Percentiles rank a stretch among this genome's conserved stretches.
phyloP scores from a whole-genome alignment of 2,888 invertebrate genomes.

The Creontiades dilutus region DNA sequence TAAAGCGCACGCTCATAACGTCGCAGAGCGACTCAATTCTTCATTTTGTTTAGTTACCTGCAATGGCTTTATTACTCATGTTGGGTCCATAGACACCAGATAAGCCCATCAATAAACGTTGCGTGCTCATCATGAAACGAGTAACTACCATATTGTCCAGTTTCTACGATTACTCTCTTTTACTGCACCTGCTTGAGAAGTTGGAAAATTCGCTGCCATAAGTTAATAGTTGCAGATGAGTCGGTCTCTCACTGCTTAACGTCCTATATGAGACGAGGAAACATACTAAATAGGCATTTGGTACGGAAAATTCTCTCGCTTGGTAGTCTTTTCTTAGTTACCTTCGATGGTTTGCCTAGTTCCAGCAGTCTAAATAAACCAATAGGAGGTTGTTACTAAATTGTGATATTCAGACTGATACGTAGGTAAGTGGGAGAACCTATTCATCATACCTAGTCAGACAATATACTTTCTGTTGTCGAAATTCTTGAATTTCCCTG shows the following conservation, averaged over 20 bases:
- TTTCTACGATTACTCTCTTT: background rate
- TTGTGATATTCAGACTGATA: too few relatives aligned
- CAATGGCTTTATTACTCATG: background rate
- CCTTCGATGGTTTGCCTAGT: too few relatives aligned
- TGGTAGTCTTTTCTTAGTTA: too few relatives aligned
- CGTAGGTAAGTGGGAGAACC: too few relatives aligned
- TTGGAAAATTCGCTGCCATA: background rate
- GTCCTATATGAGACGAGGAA: background rate
- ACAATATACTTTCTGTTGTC: too few relatives aligned
- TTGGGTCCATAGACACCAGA: background rate
- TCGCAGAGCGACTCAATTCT: background rate
- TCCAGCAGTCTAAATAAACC: too few relatives aligned
- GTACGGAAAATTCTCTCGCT: too few relatives aligned
- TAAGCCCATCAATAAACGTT: background rate
- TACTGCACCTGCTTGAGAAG: too few relatives aligned
- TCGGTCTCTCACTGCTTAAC: background rate
- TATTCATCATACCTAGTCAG: too few relatives aligned
- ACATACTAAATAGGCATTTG: too few relatives aligned
- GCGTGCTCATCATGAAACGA: background rate
- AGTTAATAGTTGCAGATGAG: background rate
- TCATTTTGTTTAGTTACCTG: slow-evolving; percentile 33
- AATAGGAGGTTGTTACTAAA: too few relatives aligned
- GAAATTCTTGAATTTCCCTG: too few relatives aligned
- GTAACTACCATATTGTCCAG: background rate
- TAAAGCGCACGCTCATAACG: slow-evolving; percentile 13